phyloP scores from a whole-genome alignment of 2,797 vertebrate genomes.

The Pitangus sulphuratus region DNA sequence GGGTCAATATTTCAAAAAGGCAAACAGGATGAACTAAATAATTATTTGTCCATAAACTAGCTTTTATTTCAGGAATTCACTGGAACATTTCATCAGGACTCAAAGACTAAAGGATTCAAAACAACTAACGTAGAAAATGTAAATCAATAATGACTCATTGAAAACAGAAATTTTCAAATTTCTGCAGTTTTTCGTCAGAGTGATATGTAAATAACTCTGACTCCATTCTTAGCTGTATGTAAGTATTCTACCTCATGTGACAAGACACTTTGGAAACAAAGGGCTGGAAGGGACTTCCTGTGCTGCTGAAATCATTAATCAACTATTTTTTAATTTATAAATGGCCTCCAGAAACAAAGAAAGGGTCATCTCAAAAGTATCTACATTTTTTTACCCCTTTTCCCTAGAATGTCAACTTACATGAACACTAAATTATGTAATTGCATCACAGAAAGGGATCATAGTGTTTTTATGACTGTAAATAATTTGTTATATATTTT shows the following conservation, averaged over 20 bases:
- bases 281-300: neutral
- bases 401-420: neutral
- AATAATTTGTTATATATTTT: rapidly evolving
- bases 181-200: neutral
- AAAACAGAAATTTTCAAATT: neutral
- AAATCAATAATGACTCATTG: neutral
- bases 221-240: rapidly evolving
- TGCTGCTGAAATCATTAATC: neutral
- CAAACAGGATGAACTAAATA: neutral
- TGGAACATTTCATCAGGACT: neutral
- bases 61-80: neutral
- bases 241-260: neutral
- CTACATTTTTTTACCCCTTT: neutral
- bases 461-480: neutral
- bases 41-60: neutral
- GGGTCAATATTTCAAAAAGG: conserved; percentile 7
- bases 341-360: neutral
- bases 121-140: neutral
- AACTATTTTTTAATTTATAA: neutral
- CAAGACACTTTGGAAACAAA: neutral
- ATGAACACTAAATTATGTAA: neutral
- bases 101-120: neutral
- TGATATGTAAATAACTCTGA: neutral
- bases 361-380: neutral
- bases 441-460: neutral